phyloP scores from a whole-genome alignment of 2,113 vertebrate species.

The mouse (Mus musculus) region DNA sequence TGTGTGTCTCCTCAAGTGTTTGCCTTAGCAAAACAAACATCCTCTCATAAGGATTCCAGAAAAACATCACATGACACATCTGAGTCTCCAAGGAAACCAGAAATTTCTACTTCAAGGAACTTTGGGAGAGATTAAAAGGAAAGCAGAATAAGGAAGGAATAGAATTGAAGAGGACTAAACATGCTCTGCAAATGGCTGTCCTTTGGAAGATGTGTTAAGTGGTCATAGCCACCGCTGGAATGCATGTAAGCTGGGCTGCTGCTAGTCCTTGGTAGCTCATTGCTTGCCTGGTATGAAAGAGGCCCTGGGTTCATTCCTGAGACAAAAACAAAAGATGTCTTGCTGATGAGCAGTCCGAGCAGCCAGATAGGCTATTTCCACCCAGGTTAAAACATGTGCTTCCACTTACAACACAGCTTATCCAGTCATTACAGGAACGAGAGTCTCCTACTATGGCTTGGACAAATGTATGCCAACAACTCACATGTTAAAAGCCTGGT shows the following conservation, averaged over 20 bases:
- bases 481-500: not conserved
- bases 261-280: too few relatives aligned
- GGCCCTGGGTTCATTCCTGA: not conserved
- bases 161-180: not conserved
- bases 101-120: too few relatives aligned
- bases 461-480: not conserved
- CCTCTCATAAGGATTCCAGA: too few relatives aligned
- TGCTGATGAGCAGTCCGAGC: not conserved
- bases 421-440: not conserved
- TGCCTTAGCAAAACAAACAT: too few relatives aligned
- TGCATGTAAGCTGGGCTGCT: not conserved
- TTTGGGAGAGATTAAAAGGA: not conserved
- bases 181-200: not conserved
- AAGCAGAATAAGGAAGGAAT: not conserved
- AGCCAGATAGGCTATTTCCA: not conserved
- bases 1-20: too few relatives aligned
- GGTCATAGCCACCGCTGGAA: not conserved
- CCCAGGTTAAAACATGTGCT: not conserved
- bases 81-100: too few relatives aligned
- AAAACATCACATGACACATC: too few relatives aligned
- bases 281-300: too few relatives aligned
- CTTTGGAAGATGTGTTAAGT: not conserved
- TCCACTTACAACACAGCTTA: not conserved
- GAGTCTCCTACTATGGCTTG: not conserved
- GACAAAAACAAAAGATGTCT: not conserved